Conservation (phyloP, 1,140 invertebrate species). For the Aphaenogaster rudis region DNA sequence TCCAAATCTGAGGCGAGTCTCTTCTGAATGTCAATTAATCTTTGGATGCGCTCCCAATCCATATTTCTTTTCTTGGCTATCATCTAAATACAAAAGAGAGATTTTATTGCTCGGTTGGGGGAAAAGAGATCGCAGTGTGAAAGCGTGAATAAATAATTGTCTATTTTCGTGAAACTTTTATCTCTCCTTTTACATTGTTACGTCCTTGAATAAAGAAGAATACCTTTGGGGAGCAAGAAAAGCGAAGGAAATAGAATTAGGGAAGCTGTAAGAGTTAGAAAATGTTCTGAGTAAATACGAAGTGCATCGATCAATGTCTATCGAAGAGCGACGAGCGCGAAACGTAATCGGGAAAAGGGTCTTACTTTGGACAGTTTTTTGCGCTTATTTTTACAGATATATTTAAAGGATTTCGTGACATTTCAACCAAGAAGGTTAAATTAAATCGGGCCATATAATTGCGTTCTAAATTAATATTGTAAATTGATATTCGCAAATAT, state of each 20-base stretch:
- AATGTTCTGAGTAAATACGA: neutral
- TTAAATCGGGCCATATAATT: neutral
- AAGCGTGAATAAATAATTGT: neutral
- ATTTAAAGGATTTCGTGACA: slow-evolving; percentile 1
- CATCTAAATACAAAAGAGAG: slow-evolving; percentile 87
- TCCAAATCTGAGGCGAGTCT: slow-evolving; percentile 88
- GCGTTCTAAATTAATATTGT: neutral
- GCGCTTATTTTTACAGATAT: neutral
- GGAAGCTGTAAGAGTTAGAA: neutral
- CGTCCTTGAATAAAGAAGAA: neutral
- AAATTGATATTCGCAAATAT: neutral
- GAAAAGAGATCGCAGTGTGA: neutral
- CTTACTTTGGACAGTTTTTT: neutral
- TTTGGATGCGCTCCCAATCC: slow-evolving; percentile 89
- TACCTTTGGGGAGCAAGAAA: neutral
- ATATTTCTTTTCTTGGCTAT: slow-evolving; percentile 90
- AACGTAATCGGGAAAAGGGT: slow-evolving; percentile 41
- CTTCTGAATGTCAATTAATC: slow-evolving; percentile 92
- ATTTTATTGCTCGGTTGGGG: neutral
- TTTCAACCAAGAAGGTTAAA: neutral
- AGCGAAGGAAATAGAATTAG: slow-evolving; percentile 35
- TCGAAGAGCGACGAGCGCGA: slow-evolving; percentile 12
- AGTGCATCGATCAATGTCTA: slow-evolving; percentile 60
- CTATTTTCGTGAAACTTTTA: neutral
- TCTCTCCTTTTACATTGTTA: neutral